Evolutionary conservation across 1,140 invertebrate genomes (phyloP).

Genomic region (Cheumatopsyche charites): DNA sequence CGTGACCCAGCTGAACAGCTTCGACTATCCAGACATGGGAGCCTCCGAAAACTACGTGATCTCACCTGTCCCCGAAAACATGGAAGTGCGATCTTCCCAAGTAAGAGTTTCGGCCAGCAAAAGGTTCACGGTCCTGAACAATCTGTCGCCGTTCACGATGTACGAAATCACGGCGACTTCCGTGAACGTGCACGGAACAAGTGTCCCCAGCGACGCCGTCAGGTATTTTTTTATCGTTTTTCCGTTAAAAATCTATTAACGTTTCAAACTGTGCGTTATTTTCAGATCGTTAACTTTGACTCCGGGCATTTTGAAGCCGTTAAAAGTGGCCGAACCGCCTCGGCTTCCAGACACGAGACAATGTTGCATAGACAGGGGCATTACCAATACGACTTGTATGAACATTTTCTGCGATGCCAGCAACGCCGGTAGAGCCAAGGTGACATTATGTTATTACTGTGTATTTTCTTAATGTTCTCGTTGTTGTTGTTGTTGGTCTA

Average conservation of each 20-base stretch:
- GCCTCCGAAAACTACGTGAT: constrained; percentile 56
- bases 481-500: too few relatives aligned
- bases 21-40: constrained; percentile 64
- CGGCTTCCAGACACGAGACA: constrained; percentile 72
- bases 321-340: constrained; percentile 61
- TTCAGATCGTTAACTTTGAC: constrained; percentile 68
- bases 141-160: constrained; percentile 76
- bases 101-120: constrained; percentile 63
- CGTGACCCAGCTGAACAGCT: constrained; percentile 70
- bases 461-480: too few relatives aligned
- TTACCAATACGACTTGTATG: constrained; percentile 75
- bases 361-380: constrained; percentile 74
- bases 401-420: constrained; percentile 80
- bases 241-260: too few relatives aligned
- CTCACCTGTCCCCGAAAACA: constrained; percentile 8
- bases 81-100: constrained; percentile 50
- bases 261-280: neutral
- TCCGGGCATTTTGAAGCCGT: constrained; percentile 63
- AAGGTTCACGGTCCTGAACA: constrained; percentile 65
- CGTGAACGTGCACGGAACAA: constrained; percentile 74
- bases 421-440: constrained; percentile 50
- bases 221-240: too few relatives aligned
- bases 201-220: constrained; percentile 74
- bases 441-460: neutral
- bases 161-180: constrained; percentile 78